Evolutionary conservation across 2,113 vertebrate species (phyloP), one percentile per base, ranked within the genome.

Genomic region (Ceyx cyanopectus): DNA sequence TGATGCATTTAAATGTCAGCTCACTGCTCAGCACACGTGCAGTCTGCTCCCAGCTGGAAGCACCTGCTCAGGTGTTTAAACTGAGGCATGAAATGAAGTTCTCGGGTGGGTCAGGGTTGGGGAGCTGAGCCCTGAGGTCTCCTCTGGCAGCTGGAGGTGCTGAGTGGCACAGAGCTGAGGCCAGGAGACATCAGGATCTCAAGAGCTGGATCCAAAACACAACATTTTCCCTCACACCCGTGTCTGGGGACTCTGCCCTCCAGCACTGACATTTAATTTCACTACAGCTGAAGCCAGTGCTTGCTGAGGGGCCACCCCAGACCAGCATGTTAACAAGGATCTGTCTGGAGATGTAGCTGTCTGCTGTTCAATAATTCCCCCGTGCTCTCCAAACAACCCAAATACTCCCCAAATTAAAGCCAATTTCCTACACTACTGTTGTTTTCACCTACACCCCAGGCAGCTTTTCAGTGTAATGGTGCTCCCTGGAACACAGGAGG

Each of bases 391-490:
- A 85, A 26, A 19, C 45, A 69, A 13, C 27, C 13, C 56, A 88
- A 48, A 70, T 45, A 46, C 51, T 74, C 73, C 40, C 19, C 50
- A 78, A 87, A 91, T 91, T 68, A 85, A 93, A 68, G 37, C 29
- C 66, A 30, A 67, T 76, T 73, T 92, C 41, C 32, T 66, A 18
- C 30, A 43, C 46, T 62, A 37, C 37, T 62, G 5, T 62, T 80
- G 65, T 73, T 88, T 62, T 65, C 70, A 24, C 58, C 66, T 45
- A 45, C 8, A 41, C 29, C 43, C 17, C 66, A 77, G 70, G 58
- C 58, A 82, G 46, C 78, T 85, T 69, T 94, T 87, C 60, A 85
- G 51, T 45, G 89, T 50, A 80, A 79, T 80, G 24, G 8, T 91
- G 74, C 74, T 91, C 43, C 76, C 51, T 91, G 58, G 82, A 74